Conservation (phyloP, 2,113 vertebrate species). For the Oplegnathus fasciatus region DNA sequence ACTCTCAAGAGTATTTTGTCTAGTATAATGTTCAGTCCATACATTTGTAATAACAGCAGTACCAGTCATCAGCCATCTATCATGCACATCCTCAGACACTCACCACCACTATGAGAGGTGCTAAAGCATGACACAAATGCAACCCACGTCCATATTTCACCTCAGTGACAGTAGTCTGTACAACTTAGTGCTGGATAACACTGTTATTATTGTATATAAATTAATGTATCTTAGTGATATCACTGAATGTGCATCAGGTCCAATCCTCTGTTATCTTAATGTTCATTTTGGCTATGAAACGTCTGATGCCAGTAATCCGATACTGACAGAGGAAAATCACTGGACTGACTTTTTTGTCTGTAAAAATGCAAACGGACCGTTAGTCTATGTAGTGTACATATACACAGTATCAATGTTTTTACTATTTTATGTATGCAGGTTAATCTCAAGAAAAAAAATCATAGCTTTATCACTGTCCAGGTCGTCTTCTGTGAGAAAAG, state of each 20-base stretch:
- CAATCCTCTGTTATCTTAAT: constrained; percentile 18
- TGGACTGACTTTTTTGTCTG: background rate
- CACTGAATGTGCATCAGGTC: constrained; percentile 34
- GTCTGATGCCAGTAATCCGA: constrained; percentile 23
- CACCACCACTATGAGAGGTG: constrained; percentile 39
- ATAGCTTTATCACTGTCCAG: constrained; percentile 30
- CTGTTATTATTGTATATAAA: constrained; percentile 51
- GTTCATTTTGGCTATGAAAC: constrained; percentile 47
- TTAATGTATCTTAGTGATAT: constrained; percentile 25
- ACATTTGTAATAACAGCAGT: constrained; percentile 51
- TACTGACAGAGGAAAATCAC: constrained; percentile 24
- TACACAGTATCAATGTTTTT: constrained; percentile 29
- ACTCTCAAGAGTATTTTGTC: constrained; percentile 41
- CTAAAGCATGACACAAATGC: constrained; percentile 51
- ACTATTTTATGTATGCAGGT: constrained; percentile 28
- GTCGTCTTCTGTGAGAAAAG: constrained; percentile 36
- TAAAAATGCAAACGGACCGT: constrained; percentile 37
- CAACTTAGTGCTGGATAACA: constrained; percentile 58
- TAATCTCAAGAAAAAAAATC: constrained; percentile 19
- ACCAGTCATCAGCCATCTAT: constrained; percentile 44
- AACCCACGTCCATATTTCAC: constrained; percentile 38
- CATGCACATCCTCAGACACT: constrained; percentile 56
- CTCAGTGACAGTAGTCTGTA: constrained; percentile 64
- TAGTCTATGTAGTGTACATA: constrained; percentile 42
- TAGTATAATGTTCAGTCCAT: constrained; percentile 25